These are phyloP conservation scores for Drosophila sturtevanti DNA, from an alignment of 1,140 invertebrate species.

Conservation along the genomic window DNA sequence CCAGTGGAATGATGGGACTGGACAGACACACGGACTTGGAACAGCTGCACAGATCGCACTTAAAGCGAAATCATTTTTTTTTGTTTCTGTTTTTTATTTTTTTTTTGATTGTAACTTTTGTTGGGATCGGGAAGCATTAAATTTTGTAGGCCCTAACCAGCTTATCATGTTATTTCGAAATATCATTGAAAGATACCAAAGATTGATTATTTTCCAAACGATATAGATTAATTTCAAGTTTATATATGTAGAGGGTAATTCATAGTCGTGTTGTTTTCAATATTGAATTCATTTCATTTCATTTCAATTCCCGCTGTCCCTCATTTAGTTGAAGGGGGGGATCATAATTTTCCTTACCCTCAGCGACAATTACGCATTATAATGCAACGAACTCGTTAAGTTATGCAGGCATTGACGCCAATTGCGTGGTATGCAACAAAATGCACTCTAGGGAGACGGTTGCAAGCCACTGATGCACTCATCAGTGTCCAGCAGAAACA, in stretches of 20 bases:
- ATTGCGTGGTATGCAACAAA: slow-evolving; percentile 59
- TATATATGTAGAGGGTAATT: background rate
- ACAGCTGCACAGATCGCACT: slow-evolving; percentile 41
- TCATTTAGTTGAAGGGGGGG: slow-evolving; percentile 34
- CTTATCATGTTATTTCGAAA: slow-evolving; percentile 2
- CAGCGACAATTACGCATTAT: slow-evolving; percentile 49
- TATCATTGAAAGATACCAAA: background rate
- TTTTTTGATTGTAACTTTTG: slow-evolving; percentile 32
- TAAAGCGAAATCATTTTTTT: slow-evolving; percentile 45
- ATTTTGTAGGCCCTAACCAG: background rate
- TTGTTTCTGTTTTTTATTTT: background rate
- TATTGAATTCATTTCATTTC: background rate
- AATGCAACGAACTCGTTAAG: slow-evolving; percentile 57
- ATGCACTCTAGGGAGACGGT: slow-evolving; percentile 48
- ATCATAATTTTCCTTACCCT: slow-evolving; percentile 36
- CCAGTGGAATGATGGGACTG: too few relatives aligned
- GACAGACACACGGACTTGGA: background rate
- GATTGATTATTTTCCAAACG: background rate
- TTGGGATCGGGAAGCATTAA: background rate
- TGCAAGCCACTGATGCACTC: background rate
- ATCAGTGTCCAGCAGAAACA: background rate
- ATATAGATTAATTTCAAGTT: background rate
- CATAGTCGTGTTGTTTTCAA: background rate
- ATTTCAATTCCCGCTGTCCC: slow-evolving; percentile 7
- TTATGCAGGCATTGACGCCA: slow-evolving; percentile 67